Percentiles rank a stretch among this genome's conserved stretches.
Conservation (phyloP, 2,888 invertebrate species). For the Lathronympha strigana region DNA sequence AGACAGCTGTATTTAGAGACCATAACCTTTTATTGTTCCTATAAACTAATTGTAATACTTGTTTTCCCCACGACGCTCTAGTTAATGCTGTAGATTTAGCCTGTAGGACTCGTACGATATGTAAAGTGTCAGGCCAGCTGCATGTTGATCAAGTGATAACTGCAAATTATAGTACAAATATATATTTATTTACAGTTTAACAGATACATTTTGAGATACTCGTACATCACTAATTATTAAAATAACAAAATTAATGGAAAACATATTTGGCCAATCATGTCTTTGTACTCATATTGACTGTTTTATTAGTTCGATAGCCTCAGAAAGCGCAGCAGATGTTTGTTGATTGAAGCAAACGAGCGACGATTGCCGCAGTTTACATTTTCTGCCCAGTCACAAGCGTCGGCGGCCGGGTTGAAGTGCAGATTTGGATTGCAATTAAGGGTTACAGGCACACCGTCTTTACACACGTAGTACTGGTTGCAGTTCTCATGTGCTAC, state of each 20-base stretch:
- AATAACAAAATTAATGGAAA: no score
- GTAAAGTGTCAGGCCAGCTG: no score
- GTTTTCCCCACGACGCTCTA: no score
- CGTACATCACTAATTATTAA: neutral
- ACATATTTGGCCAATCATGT: neutral
- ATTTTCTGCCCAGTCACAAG: slow-evolving; percentile 56
- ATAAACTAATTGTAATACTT: no score
- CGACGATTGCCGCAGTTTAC: slow-evolving; percentile 52
- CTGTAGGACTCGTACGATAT: no score
- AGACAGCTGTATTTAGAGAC: no score
- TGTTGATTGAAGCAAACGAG: slow-evolving; percentile 13
- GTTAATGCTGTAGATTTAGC: no score
- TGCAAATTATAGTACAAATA: neutral
- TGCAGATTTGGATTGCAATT: slow-evolving; percentile 51
- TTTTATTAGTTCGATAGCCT: slow-evolving; percentile 15
- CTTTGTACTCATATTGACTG: neutral
- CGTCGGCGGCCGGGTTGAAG: slow-evolving; percentile 51
- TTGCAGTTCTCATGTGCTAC: slow-evolving; percentile 59
- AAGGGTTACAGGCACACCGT: slow-evolving; percentile 50
- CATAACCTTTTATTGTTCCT: no score
- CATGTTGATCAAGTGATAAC: neutral
- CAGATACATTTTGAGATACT: neutral
- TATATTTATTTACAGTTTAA: neutral
- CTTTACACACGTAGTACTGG: slow-evolving; percentile 57
- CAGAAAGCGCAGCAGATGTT: slow-evolving; percentile 9